phyloP scores from a whole-genome alignment of 1,140 invertebrate species.

The Delia radicum region DNA sequence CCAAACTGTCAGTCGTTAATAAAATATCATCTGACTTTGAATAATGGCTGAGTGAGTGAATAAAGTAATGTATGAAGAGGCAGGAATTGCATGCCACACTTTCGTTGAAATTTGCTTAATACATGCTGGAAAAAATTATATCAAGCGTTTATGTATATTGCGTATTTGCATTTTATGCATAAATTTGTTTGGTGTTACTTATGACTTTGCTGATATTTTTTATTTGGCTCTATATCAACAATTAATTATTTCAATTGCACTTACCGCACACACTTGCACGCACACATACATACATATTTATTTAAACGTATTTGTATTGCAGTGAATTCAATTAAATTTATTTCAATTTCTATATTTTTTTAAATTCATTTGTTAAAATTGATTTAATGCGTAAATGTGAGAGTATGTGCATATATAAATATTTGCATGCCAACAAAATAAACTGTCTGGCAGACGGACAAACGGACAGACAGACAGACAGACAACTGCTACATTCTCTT shows the following conservation, averaged over 20 bases:
- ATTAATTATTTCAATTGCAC: constrained; percentile 13
- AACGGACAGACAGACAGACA: background rate
- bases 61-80: background rate
- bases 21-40: background rate
- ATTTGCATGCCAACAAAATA: background rate
- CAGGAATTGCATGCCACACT: background rate
- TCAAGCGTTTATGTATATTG: background rate
- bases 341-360: background rate
- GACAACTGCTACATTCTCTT: background rate
- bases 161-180: background rate
- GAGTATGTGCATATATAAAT: background rate
- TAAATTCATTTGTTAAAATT: background rate
- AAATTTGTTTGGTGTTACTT: background rate
- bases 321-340: background rate
- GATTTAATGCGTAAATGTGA: constrained; percentile 4
- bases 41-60: background rate
- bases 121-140: background rate
- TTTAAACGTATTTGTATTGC: background rate
- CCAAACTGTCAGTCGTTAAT: background rate
- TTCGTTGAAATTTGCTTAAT: background rate
- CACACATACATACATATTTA: background rate
- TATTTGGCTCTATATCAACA: constrained; percentile 4
- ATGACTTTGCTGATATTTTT: background rate
- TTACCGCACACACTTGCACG: background rate
- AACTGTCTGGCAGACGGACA: background rate